phyloP scores from a whole-genome alignment of 2,888 invertebrate species.

The Azorinus chamasolen region DNA sequence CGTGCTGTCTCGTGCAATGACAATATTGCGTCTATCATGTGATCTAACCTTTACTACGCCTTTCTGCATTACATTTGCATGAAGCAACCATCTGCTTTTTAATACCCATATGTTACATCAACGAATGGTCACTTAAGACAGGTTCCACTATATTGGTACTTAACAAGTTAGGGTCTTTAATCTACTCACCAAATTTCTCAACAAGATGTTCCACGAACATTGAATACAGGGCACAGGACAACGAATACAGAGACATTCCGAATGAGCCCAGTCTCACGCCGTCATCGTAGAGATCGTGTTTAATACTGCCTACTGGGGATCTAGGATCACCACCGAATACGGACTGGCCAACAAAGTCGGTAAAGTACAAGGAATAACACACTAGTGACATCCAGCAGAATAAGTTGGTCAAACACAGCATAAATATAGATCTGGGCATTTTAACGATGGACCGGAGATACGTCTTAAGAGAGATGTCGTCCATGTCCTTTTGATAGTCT shows the following conservation, averaged over 20 bases:
- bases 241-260: slow-evolving; percentile 95
- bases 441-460: slow-evolving; percentile 96
- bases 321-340: slow-evolving; percentile 95
- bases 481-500: slow-evolving; percentile 40
- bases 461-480: slow-evolving; percentile 88
- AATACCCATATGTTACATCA: too few relatives aligned
- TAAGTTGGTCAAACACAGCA: slow-evolving; percentile 96
- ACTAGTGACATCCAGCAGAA: slow-evolving; percentile 99
- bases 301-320: slow-evolving; percentile 80
- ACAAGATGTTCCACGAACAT: slow-evolving; percentile 95
- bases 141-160: too few relatives aligned
- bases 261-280: slow-evolving; percentile 98
- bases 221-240: slow-evolving; percentile 98
- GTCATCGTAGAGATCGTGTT: slow-evolving; percentile 90
- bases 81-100: too few relatives aligned
- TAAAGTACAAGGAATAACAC: slow-evolving; percentile 98
- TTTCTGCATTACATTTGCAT: too few relatives aligned
- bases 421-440: slow-evolving; percentile 94
- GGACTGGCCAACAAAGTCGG: slow-evolving; percentile 95
- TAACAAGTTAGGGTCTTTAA: too few relatives aligned
- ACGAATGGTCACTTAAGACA: too few relatives aligned
- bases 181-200: slow-evolving; percentile 88
- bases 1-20: too few relatives aligned
- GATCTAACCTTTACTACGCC: too few relatives aligned
- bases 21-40: too few relatives aligned